Conservation (phyloP, 2,797 vertebrate genomes). For the Nyctibius grandis region DNA sequence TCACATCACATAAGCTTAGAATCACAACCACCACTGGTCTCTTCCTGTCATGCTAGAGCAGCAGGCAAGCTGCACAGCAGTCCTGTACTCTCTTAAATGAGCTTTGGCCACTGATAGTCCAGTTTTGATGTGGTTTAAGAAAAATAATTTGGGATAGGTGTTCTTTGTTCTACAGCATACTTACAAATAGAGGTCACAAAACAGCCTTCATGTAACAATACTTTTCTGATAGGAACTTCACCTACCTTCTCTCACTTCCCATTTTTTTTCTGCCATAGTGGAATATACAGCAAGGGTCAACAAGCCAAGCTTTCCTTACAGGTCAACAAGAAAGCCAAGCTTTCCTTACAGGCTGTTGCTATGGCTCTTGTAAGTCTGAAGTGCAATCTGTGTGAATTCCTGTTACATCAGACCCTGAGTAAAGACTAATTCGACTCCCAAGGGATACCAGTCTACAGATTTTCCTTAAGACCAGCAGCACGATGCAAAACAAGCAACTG, state of each 20-base stretch:
- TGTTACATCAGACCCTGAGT: not conserved
- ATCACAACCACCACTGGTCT: not conserved
- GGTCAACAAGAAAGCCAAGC: not conserved
- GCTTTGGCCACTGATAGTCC: not conserved
- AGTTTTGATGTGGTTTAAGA: not conserved
- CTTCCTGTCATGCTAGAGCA: not conserved
- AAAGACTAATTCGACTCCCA: not conserved
- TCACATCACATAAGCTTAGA: not conserved
- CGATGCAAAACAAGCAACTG: not conserved
- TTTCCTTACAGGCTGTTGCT: not conserved
- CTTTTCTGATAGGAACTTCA: not conserved
- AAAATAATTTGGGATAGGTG: not conserved
- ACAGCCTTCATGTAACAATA: not conserved
- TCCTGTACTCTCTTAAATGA: not conserved
- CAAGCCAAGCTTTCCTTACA: not conserved
- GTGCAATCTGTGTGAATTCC: not conserved
- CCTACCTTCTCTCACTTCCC: not conserved
- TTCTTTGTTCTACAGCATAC: not conserved
- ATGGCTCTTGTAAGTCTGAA: not conserved
- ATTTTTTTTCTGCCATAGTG: not conserved
- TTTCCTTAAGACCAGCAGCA: not conserved
- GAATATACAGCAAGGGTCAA: not conserved
- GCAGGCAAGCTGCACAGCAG: not conserved
- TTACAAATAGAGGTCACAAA: not conserved
- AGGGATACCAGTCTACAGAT: not conserved